Conservation (phyloP, 1,140 invertebrate species). For the Neoseiulus cucumeris region DNA sequence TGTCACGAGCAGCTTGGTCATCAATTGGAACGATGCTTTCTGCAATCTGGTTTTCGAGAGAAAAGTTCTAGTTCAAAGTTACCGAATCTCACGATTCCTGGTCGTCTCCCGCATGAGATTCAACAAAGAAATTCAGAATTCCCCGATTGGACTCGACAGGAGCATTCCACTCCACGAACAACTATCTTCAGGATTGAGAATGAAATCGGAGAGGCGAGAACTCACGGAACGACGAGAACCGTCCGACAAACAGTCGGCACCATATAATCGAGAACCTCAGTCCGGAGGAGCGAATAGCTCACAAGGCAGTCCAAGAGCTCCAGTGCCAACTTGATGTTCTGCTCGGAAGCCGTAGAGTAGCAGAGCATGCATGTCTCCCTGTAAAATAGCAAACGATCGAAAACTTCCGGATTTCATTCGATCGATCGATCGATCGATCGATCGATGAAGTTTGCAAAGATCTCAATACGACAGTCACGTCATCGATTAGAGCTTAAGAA, state of each 20-base stretch:
- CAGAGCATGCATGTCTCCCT: constrained; percentile 4
- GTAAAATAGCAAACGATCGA: neutral
- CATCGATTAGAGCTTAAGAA: no score
- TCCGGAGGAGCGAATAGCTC: neutral
- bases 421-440: no score
- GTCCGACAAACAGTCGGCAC: neutral
- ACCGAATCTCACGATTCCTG: no score
- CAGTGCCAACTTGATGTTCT: neutral
- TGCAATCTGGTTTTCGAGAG: neutral
- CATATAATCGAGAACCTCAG: constrained; percentile 2
- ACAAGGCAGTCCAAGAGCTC: neutral
- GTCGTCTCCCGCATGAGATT: no score
- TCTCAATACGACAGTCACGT: no score
- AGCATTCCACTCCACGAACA: no score
- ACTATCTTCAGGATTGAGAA: no score
- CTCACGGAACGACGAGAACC: neutral
- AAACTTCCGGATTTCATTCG: neutral
- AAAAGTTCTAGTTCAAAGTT: no score
- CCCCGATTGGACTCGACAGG: no score
- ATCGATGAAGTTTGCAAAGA: no score
- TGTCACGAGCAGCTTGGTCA: neutral
- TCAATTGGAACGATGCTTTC: neutral
- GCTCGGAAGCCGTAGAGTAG: neutral
- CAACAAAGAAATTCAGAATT: no score
- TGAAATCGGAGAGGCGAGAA: neutral